Percentiles rank a stretch among this genome's conserved stretches.
These are phyloP conservation scores for Coelopa frigida DNA, from an alignment of 1,140 invertebrate genomes.

Conservation along the genomic window DNA sequence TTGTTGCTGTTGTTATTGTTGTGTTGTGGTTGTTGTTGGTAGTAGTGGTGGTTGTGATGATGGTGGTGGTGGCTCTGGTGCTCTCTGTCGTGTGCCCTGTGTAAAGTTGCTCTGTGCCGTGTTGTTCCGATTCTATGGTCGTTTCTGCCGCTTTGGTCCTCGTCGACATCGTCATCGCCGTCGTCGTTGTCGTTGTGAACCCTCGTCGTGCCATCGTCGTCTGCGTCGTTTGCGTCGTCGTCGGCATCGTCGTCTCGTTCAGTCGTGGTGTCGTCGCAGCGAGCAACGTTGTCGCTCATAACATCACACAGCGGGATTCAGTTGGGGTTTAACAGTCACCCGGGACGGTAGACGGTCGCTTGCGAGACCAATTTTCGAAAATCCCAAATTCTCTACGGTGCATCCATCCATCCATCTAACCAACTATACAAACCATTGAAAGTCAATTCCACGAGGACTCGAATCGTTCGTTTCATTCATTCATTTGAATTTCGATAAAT, in stretches of 20 bases:
- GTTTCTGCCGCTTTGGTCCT: not conserved
- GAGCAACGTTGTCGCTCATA: constrained; percentile 16
- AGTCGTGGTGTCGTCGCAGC: constrained; percentile 21
- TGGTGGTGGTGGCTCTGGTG: constrained; percentile 8
- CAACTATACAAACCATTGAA: no score
- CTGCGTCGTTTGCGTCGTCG: not conserved
- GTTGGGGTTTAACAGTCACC: constrained; percentile 47
- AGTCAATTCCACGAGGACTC: no score
- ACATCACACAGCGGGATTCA: constrained; percentile 29
- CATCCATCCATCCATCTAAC: constrained; percentile 23
- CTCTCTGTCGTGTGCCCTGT: no score
- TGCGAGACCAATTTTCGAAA: constrained; percentile 23
- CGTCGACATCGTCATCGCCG: not conserved
- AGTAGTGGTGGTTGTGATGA: not conserved
- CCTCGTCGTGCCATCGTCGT: constrained; percentile 1
- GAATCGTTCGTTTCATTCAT: no score
- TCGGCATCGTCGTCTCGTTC: constrained; percentile 3
- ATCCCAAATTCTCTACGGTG: constrained; percentile 43
- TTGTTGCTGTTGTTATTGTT: constrained; percentile 12
- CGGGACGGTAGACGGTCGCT: constrained; percentile 43
- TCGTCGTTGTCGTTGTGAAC: constrained; percentile 3
- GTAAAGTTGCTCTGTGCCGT: constrained; percentile 5
- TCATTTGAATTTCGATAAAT: no score
- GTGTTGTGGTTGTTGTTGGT: constrained; percentile 5
- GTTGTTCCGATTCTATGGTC: not conserved